Base-by-base conservation (phyloP, 2,113 vertebrate species). In the Clupea harengus region DNA sequence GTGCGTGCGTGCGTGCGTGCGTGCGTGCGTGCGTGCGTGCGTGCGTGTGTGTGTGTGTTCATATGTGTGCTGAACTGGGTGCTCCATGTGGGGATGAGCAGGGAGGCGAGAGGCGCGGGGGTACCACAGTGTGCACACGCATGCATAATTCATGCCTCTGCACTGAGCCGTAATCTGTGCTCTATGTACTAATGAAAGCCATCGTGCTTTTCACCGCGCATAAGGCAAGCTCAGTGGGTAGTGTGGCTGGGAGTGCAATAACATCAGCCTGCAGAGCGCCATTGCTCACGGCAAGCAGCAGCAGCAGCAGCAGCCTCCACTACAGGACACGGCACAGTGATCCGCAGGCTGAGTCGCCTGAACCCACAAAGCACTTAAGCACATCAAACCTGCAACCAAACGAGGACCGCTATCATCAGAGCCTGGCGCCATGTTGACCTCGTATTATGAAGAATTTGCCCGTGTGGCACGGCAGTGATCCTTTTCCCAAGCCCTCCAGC, bases 101-200 rank as follows among this genome's bases (percentile, higher is more conserved):
- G 83, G 32, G 84, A 82, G 85, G 84, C 45, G 54, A 81, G 10
- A 20, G 54, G 32, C 78, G 18, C 57, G 7, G 32, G 39, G n/a
- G 82, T n/a, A 78, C 54, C 87, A 82, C 44, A 83, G 89, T 87
- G 86, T 25, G 28, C 88, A 91, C 28, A 86, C 0, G 81, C 89
- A 90, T 95, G 90, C 90, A 93, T 93, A 92, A 92, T 94, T 93
- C 91, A 93, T 91, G 81, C 85, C 82, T 52, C 88, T 88, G 91
- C 87, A 90, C 91, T 86, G 88, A 94, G 91, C 90, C 89, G 85
- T 93, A 93, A 93, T 95, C 89, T 93, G 89, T 92, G 85, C 87
- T 88, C 85, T 3, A 82, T 85, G 90, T 84, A 86, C 90, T 93
- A 93, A 93, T 93, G 90, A 93, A 93, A 93, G 88, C 87, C 88